Percentiles rank a stretch among this genome's conserved stretches.
Conservation (phyloP, 2,113 vertebrate genomes). For the Colinus virginianus region DNA sequence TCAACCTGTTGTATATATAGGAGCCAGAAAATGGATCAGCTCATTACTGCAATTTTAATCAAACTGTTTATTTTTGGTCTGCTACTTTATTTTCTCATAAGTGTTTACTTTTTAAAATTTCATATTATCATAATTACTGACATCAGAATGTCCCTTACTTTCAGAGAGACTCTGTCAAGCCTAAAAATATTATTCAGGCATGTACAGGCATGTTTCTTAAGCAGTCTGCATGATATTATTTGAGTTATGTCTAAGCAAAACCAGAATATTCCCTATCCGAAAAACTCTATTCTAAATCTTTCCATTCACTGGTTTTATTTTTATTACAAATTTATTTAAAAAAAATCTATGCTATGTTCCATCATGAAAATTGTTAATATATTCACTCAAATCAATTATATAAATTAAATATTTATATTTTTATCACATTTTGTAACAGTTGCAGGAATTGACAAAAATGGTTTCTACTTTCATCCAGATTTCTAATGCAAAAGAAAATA, state of each 20-base stretch:
- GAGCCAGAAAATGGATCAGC: neutral
- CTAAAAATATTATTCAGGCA: neutral
- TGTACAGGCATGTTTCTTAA: neutral
- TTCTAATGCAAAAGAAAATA: neutral
- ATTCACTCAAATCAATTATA: neutral
- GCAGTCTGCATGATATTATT: neutral
- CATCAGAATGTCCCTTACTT: neutral
- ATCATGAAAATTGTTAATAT: neutral
- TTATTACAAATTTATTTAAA: neutral
- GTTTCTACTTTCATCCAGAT: neutral
- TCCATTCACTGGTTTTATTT: neutral
- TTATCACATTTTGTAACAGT: neutral
- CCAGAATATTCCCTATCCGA: neutral
- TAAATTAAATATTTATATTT: neutral
- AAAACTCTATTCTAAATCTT: neutral
- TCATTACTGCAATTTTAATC: neutral
- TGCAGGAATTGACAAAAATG: neutral
- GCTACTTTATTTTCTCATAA: neutral
- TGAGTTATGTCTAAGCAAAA: neutral
- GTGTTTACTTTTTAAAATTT: neutral
- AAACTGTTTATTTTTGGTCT: neutral
- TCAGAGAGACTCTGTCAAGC: neutral
- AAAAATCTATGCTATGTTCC: neutral
- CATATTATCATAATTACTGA: neutral
- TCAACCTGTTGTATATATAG: neutral